Evolutionary conservation across 2,797 vertebrate species (phyloP), one percentile per base, ranked within the genome.

Genomic region (Arremon brunneinucha): DNA sequence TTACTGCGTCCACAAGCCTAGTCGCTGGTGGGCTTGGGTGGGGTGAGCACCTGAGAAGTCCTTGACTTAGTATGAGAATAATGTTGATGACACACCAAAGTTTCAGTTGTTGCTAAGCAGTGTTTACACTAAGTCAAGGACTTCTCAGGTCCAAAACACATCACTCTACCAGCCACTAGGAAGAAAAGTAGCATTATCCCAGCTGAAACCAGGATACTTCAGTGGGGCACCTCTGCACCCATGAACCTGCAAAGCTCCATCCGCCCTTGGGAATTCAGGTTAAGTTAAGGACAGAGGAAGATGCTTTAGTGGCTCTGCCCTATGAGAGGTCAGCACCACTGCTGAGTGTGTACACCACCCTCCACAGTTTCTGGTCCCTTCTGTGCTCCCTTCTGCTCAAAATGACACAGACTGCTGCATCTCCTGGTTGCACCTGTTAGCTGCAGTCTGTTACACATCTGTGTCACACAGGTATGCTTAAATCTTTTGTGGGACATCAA

Each of bases 21-120:
- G 46, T 30, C 0, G 0, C 14, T 53, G 9, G 32, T 64, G 70
- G 12, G 26, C 16, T 39, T 49, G n/a, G 56, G 20, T 47, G 14
- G 9, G 6, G 12, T 59, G 17, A 76, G 46, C 21, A 59, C 39
- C 57, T 53, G 34, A 37, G 50, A 64, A 64, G 16, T 59, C 27
- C 44, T 35, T 35, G 21, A 46, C 11, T 41, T 57, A 17, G 11
- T n/a, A n/a, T n/a, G n/a, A n/a, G n/a, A n/a, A n/a, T n/a, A n/a
- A n/a, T n/a, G n/a, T n/a, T n/a, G n/a, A n/a, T n/a, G n/a, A n/a
- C n/a, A n/a, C n/a, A n/a, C n/a, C n/a, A n/a, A n/a, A n/a, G n/a
- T n/a, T n/a, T n/a, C n/a, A n/a, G n/a, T n/a, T n/a, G n/a, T n/a
- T n/a, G n/a, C n/a, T n/a, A n/a, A n/a, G n/a, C n/a, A n/a, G n/a